Percentiles rank a stretch among this genome's conserved stretches.
phyloP scores from a whole-genome alignment of 1,140 invertebrate genomes.

The Aphaenogaster ashmeadi region DNA sequence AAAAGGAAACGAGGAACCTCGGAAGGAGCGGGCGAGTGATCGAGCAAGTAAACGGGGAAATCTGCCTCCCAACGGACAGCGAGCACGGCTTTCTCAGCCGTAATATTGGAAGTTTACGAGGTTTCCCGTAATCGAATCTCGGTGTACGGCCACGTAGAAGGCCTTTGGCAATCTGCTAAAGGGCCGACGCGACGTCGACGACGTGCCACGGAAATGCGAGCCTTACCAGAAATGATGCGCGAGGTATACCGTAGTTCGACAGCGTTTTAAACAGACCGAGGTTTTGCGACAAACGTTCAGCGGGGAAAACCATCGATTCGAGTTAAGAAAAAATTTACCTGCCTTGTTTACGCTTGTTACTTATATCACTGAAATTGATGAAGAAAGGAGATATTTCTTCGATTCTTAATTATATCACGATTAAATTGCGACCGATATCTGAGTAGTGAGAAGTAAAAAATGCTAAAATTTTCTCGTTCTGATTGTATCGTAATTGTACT shows the following conservation, averaged over 20 bases:
- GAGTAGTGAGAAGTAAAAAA: not conserved
- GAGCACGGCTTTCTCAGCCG: conserved; percentile 58
- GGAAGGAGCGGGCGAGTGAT: not conserved
- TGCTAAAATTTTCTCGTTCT: not conserved
- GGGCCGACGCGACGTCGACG: conserved; percentile 8
- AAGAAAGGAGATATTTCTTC: not conserved
- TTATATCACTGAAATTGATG: not conserved
- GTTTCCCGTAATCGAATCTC: conserved; percentile 70
- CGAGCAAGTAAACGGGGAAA: conserved; percentile 14
- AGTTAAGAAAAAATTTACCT: not conserved
- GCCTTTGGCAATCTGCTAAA: conserved; percentile 50
- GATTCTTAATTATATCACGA: not conserved
- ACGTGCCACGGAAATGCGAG: conserved; percentile 36
- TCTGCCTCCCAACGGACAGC: conserved; percentile 18
- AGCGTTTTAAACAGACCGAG: not conserved
- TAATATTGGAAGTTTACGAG: conserved; percentile 74
- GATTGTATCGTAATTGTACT: conserved; percentile 4
- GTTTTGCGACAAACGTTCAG: not conserved
- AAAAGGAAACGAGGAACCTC: conserved; percentile 1
- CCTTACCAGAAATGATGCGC: not conserved
- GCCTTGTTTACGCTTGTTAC: not conserved
- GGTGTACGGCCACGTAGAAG: conserved; percentile 28
- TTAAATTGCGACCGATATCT: not conserved
- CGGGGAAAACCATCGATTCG: not conserved
- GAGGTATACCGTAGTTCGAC: conserved; percentile 3